Conservation (phyloP, 2,888 invertebrate species). For the Phyllotreta striolata region DNA sequence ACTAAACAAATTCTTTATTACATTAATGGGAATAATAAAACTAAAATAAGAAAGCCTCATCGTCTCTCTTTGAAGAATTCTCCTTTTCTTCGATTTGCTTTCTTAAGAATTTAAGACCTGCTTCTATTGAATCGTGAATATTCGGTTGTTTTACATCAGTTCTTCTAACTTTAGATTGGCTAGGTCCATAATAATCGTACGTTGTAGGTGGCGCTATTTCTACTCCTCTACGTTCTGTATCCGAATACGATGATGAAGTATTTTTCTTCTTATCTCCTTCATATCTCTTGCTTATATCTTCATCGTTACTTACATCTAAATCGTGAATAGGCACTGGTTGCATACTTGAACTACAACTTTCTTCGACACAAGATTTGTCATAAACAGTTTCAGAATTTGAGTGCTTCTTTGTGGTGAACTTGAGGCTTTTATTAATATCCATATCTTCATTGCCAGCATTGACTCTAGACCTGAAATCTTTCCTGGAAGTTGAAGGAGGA, state of each 20-base stretch:
- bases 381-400: slow-evolving; percentile 34
- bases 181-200: slow-evolving; percentile 70
- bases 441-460: slow-evolving; percentile 11
- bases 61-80: slow-evolving; percentile 33
- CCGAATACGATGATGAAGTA: slow-evolving; percentile 37
- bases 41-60: slow-evolving; percentile 36
- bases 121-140: slow-evolving; percentile 65
- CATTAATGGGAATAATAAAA: neutral
- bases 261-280: slow-evolving; percentile 3
- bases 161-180: slow-evolving; percentile 43
- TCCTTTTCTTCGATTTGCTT: slow-evolving; percentile 63
- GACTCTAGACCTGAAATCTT: slow-evolving; percentile 41
- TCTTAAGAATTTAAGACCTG: slow-evolving; percentile 65
- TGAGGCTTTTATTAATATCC: slow-evolving; percentile 42
- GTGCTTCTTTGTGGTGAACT: slow-evolving; percentile 53
- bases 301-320: slow-evolving; percentile 37
- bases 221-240: slow-evolving; percentile 52
- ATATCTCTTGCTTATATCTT: slow-evolving; percentile 7
- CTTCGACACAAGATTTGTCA: slow-evolving; percentile 37
- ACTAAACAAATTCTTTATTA: no score
- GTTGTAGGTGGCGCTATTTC: slow-evolving; percentile 74
- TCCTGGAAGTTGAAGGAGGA: slow-evolving; percentile 63
- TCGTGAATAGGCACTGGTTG: slow-evolving; percentile 47
- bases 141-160: slow-evolving; percentile 40
- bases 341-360: slow-evolving; percentile 40